Conservation (phyloP, 1,140 invertebrate genomes). For the Pissodes strobi region DNA sequence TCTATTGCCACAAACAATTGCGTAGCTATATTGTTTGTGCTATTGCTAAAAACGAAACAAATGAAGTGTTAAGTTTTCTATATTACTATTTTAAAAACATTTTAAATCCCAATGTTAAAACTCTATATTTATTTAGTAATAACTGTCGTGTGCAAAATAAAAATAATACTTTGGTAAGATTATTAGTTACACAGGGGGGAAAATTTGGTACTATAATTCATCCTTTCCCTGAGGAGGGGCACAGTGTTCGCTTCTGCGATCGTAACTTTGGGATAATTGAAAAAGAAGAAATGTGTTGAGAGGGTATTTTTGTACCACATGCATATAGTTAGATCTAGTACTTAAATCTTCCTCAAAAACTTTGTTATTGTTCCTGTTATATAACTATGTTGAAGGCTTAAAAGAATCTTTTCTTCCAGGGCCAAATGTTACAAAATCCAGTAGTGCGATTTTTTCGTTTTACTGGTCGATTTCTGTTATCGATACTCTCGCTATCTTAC, state of each 20-base stretch:
- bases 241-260: constrained; percentile 22
- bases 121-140: constrained; percentile 22
- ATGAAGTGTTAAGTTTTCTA: constrained; percentile 20
- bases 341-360: no score
- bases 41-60: no score
- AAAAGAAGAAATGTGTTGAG: constrained; percentile 13
- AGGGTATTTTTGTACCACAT: constrained; percentile 12
- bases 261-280: constrained; percentile 11
- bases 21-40: no score
- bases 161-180: constrained; percentile 21
- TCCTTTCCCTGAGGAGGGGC: constrained; percentile 13
- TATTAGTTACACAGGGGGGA: no score
- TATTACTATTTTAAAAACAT: constrained; percentile 21
- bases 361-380: constrained; percentile 25
- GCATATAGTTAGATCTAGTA: no score
- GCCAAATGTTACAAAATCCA: no score
- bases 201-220: no score
- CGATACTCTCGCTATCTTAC: no score
- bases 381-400: constrained; percentile 20
- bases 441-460: no score
- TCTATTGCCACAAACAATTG: no score
- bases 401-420: constrained; percentile 14
- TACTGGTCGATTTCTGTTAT: no score
- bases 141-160: constrained; percentile 21
- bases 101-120: constrained; percentile 5